Base-by-base conservation (phyloP, 2,797 vertebrate genomes). In the Prionace glauca region DNA sequence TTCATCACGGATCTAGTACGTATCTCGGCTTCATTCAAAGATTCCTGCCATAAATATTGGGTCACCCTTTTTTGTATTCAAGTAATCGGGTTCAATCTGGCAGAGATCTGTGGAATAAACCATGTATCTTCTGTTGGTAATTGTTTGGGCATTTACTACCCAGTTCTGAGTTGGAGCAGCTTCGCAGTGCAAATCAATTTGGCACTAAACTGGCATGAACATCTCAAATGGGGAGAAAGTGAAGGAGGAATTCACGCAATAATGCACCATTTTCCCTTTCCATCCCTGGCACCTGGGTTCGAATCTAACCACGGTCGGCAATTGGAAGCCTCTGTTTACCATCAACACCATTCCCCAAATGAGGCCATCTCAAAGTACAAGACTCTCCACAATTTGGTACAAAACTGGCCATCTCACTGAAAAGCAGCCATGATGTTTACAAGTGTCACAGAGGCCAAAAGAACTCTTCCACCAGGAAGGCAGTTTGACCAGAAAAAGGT, bases 401-500 rank as follows among this genome's bases (percentile, higher is more conserved):
- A 41, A 69, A 92, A 69, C 18, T 41, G 90, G 65, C n/a, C 22
- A 1, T 24, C 65, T 41, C 36, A 92, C n/a, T 18, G 62, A 60
- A n/a, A 29, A 90, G 50, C 56, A 67, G 88, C 7, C 88, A 65
- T 67, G 32, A 91, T 4, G 14, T 67, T 92, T 67, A 9, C 41
- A 0, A 41, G 41, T 41, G n/a, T 81, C 77, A 20, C 5, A 36
- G 16, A 22, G 29, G 88, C 60, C 62, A n/a, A 32, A 91, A n/a
- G 32, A 67, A 92, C 62, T 67, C 65, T 67, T 92, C 22, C 50
- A 88, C 60, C 14, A 56, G 32, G 71, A 72, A 94, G 93, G 93
- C 93, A 94, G 45, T 94, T 93, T 41, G 91, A 69, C 62, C 65
- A 50, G 69, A 74, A 74, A 74, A 56, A 94, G 32, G 60, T 56